Evolutionary conservation across 2,113 vertebrate species (phyloP).

Genomic region (Galemys pyrenaicus): DNA sequence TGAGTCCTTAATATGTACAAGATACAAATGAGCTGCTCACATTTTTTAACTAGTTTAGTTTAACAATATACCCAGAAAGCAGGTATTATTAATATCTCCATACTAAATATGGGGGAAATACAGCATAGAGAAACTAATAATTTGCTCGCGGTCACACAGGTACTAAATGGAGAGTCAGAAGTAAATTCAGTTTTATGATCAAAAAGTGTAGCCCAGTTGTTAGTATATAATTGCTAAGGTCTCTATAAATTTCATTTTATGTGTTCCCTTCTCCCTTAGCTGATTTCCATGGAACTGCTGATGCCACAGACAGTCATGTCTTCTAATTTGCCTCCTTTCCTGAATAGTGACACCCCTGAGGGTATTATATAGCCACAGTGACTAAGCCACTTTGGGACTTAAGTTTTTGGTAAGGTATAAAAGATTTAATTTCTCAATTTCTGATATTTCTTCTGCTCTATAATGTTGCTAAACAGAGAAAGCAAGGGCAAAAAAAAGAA

Average conservation of each 20-base stretch:
- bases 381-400: neutral
- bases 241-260: neutral
- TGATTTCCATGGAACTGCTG: neutral
- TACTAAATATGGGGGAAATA: slow-evolving; percentile 14
- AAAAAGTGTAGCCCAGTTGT: neutral
- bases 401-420: slow-evolving; percentile 37
- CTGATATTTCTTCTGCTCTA: neutral
- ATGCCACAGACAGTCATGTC: neutral
- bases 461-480: neutral
- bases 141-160: neutral
- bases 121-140: slow-evolving; percentile 38
- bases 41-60: neutral
- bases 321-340: neutral
- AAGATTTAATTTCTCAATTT: neutral
- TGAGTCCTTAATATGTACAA: neutral
- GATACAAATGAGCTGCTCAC: neutral
- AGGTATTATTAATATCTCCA: neutral
- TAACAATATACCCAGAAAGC: slow-evolving; percentile 4
- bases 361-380: neutral
- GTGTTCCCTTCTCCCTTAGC: neutral
- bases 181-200: slow-evolving; percentile 6
- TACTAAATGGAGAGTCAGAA: neutral
- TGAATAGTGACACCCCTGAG: neutral
- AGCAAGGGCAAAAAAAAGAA: slow-evolving; percentile 40
- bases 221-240: neutral